Evolutionary conservation across 2,797 vertebrate species (phyloP), one percentile per base, ranked within the genome.

Genomic region (Heterohyrax brucei): DNA sequence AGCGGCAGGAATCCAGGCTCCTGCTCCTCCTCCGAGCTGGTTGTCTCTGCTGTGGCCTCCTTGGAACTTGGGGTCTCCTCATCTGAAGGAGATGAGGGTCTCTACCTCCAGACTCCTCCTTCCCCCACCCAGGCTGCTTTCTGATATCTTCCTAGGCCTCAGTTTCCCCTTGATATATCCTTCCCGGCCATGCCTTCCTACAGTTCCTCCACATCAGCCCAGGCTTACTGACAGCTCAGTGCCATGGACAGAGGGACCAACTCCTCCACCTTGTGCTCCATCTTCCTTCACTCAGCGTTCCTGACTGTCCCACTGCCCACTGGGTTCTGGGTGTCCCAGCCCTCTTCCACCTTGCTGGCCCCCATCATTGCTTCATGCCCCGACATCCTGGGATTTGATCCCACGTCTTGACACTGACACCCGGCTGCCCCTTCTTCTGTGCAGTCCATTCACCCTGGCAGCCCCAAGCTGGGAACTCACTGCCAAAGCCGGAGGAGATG

Each of bases 1-100:
- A 99, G 98, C 6, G 98, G 97, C 0, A 99, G 98, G 98, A 99
- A 99, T 2, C 98, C 89, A 0, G 98, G 95, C 93, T 99, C 99
- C 92, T 99, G 99, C 97, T 99, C 99, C 92, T 99, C 99, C 98
- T 99, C 99, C 0, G 99, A 99, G 98, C 99, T 99, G 80, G 99
- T 99, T 0, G 99, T 99, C 98, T 99, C 99, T 0, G 98, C 99
- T 0, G 98, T 98, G 78, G 99, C 99, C 94, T 99, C 99, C 91
- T 99, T 99, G 87, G 99, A 99, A 96, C 99, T 99, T 0, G 99
- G 98, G 78, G 99, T 99, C 97, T 99, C 99, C 22, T 99, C 99
- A 79, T 99, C 99, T 99, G 96, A 92, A 48, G 3, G 82, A 56
- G 18, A 94, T 50, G 83, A 50, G 89, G 5, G 30, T 33, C 46